Evolutionary conservation across 2,888 invertebrate genomes (phyloP).

Genomic region (Tiliacea aurago): DNA sequence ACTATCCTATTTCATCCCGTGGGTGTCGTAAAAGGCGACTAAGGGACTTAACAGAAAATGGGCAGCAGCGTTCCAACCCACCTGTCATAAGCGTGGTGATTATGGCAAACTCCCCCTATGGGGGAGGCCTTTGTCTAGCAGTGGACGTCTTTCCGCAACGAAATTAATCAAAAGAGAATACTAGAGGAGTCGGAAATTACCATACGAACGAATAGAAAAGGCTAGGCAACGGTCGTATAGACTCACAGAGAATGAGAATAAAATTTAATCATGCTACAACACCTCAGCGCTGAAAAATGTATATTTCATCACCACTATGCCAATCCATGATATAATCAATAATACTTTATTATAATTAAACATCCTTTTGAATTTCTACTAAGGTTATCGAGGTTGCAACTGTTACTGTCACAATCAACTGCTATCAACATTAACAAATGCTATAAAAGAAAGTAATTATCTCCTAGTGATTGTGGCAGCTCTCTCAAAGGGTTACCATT

Average conservation of each 20-base stretch:
- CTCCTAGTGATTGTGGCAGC: constrained; percentile 13
- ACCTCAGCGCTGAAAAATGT: background rate
- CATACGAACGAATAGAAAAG: background rate
- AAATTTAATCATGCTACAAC: background rate
- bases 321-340: background rate
- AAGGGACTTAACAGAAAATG: too few relatives aligned
- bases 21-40: too few relatives aligned
- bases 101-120: too few relatives aligned
- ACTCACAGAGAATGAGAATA: too few relatives aligned
- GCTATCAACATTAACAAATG: constrained; percentile 22
- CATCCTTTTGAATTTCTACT: constrained; percentile 16
- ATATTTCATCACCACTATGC: background rate
- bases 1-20: too few relatives aligned
- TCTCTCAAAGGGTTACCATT: constrained; percentile 31
- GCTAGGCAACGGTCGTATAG: background rate
- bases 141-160: background rate
- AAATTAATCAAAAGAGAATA: background rate
- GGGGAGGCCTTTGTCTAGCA: too few relatives aligned
- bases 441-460: constrained; percentile 45
- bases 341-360: constrained; percentile 10
- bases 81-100: too few relatives aligned
- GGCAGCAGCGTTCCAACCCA: too few relatives aligned
- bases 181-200: background rate
- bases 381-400: constrained; percentile 4
- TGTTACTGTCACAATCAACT: constrained; percentile 7